Conservation (phyloP, 2,888 invertebrate genomes). For the Clistopyga incitator region DNA sequence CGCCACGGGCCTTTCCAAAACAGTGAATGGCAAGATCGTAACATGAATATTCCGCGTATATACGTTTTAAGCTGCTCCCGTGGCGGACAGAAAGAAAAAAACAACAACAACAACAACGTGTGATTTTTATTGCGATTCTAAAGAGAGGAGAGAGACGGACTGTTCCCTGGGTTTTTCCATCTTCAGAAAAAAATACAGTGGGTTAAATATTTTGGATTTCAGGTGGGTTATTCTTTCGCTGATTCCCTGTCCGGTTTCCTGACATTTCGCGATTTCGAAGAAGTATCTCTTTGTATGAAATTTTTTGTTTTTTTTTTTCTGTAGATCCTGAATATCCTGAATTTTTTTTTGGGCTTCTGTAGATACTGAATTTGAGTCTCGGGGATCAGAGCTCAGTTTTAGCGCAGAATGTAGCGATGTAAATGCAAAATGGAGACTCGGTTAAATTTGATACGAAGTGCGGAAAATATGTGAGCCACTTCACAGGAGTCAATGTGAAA, state of each 20-base stretch:
- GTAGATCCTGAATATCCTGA: no score
- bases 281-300: no score
- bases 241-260: no score
- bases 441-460: neutral
- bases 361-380: no score
- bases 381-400: neutral
- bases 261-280: no score
- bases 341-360: no score
- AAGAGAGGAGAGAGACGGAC: neutral
- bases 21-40: slow-evolving; percentile 23
- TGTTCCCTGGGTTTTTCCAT: neutral
- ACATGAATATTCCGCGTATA: slow-evolving; percentile 19
- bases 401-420: neutral
- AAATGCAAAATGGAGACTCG: neutral
- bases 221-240: no score
- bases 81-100: neutral
- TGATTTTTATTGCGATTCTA: neutral
- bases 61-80: slow-evolving; percentile 31
- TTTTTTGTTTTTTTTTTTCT: no score
- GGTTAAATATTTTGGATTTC: no score
- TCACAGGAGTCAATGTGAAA: no score
- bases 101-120: no score
- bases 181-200: no score
- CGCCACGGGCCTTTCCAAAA: slow-evolving; percentile 40
- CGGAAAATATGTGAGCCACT: neutral